These are phyloP conservation scores for Archocentrus centrarchus DNA, from an alignment of 2,113 vertebrate species.

Conservation along the genomic window DNA sequence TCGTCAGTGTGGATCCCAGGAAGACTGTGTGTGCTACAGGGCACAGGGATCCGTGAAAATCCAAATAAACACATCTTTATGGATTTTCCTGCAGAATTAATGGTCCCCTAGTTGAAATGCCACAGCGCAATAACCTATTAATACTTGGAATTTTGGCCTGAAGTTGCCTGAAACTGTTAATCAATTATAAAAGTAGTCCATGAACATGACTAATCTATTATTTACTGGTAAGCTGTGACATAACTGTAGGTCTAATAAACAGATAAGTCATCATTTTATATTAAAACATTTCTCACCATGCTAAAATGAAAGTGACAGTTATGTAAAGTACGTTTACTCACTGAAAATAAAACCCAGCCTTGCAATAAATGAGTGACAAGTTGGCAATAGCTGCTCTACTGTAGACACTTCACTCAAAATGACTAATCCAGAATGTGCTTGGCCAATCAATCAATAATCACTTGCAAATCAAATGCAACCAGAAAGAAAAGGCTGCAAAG, in stretches of 20 bases:
- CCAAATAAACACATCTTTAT: background rate
- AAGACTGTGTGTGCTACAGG: background rate
- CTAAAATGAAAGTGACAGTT: background rate
- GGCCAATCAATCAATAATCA: background rate
- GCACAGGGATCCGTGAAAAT: background rate
- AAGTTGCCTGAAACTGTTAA: no score
- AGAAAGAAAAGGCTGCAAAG: background rate
- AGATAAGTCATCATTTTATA: background rate
- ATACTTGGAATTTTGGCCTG: no score
- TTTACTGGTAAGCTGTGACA: background rate
- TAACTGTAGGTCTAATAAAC: no score
- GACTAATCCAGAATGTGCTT: background rate
- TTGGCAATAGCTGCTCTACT: background rate
- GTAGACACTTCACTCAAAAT: background rate
- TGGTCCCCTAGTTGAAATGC: background rate
- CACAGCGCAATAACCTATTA: background rate
- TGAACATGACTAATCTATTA: background rate
- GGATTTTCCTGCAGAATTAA: background rate
- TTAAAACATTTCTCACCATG: background rate
- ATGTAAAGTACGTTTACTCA: background rate
- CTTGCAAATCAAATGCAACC: no score
- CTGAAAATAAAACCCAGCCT: background rate
- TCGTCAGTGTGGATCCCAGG: background rate
- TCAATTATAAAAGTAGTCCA: no score
- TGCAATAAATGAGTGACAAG: background rate